Base-by-base conservation (phyloP, 2,888 invertebrate genomes). In the Sphaeridia pumilis region DNA sequence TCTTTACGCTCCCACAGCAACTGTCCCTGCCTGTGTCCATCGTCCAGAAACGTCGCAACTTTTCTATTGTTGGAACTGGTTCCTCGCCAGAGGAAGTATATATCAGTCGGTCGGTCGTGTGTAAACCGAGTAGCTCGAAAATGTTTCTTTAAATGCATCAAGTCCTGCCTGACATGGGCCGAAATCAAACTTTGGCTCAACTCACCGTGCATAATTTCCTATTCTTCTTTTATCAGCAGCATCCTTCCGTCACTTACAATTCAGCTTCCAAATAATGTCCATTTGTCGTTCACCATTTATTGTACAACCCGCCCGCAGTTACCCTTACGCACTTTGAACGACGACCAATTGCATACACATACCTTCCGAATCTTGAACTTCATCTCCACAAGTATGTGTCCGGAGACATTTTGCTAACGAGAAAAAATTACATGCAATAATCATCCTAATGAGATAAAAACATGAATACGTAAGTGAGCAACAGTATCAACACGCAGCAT, bases 381-480 rank as follows among this genome's bases (percentile, higher is more conserved):
- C 31, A n/a, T 31, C 31, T 14, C 31, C 31, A 31, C 31, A 31
- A 31, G 31, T 10, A 17, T 17, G n/a, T n/a, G n/a, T n/a, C n/a
- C n/a, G n/a, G n/a, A n/a, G n/a, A n/a, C n/a, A n/a, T n/a, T n/a
- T n/a, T n/a, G 17, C 38, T 38, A 38, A 38, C 38, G 38, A 38
- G 38, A 38, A 38, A 38, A 38, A 38, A 38, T 38, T 38, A 38
- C 38, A 38, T 38, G 38, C 38, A 38, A 38, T 38, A 38, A 38
- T 38, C 38, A 17, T 38, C 17, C 47, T 47, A 47, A 47, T 47
- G 47, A 47, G 35, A 35, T 17, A 22, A 24, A 44, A 44, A 25
- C 24, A 44, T 21, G 47, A 5, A 47, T 47, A 35, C 22, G 47
- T n/a, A n/a, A n/a, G n/a, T n/a, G n/a, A n/a, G n/a, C n/a, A n/a